phyloP scores from a whole-genome alignment of 2,113 vertebrate genomes.

The Rhinichthys klamathensis region DNA sequence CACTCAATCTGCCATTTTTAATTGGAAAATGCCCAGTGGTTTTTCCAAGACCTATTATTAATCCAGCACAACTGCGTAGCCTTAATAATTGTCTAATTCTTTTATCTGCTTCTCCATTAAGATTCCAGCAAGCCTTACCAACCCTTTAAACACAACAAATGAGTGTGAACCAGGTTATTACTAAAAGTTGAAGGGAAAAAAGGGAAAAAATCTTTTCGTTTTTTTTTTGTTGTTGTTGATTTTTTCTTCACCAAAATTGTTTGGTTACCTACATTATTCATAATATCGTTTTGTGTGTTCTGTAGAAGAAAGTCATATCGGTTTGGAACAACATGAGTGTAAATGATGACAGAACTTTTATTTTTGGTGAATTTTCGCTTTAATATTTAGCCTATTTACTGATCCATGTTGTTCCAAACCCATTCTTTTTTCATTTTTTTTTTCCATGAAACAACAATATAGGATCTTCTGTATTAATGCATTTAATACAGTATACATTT shows the following conservation, averaged over 20 bases:
- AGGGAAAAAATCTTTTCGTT: background rate
- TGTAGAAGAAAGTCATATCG: background rate
- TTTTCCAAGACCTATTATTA: conserved; percentile 1
- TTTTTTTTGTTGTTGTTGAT: too few relatives aligned
- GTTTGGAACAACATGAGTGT: background rate
- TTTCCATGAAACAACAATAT: background rate
- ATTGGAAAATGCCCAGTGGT: conserved; percentile 1
- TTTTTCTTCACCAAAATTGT: background rate
- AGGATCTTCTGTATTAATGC: background rate
- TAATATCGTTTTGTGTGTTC: background rate
- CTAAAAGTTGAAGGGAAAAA: background rate
- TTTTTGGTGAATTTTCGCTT: background rate
- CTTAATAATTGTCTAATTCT: background rate
- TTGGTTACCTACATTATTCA: background rate
- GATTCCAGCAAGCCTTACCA: background rate
- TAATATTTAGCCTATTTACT: background rate
- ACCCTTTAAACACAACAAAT: background rate
- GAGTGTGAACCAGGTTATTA: background rate
- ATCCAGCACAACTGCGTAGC: background rate
- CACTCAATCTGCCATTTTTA: background rate
- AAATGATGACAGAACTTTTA: background rate
- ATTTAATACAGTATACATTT: background rate
- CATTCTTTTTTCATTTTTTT: background rate
- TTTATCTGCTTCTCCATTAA: background rate
- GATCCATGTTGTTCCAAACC: background rate